Evolutionary conservation across 2,113 vertebrate species (phyloP).

Genomic region (Scopus umbretta): DNA sequence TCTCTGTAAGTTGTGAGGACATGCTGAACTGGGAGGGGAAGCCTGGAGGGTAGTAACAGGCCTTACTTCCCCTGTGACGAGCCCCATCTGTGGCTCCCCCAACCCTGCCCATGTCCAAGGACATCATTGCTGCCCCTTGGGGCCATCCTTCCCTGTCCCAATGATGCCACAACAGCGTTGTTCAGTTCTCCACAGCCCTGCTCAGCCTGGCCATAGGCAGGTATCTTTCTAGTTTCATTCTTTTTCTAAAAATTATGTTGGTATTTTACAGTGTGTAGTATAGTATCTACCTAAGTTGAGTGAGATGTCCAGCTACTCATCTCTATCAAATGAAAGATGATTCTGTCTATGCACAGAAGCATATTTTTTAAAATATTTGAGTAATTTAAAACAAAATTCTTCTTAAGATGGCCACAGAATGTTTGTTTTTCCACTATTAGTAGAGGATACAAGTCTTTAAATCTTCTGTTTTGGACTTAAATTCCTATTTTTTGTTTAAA

Average conservation of each 20-base stretch:
- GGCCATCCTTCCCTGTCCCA: not conserved
- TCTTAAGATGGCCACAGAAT: not conserved
- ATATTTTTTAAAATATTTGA: not conserved
- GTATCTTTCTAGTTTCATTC: not conserved
- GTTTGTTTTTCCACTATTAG: not conserved
- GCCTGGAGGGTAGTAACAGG: not conserved
- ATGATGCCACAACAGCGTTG: rapidly evolving
- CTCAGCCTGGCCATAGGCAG: not conserved
- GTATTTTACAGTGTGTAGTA: not conserved
- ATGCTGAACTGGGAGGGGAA: not conserved
- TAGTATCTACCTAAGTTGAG: no score
- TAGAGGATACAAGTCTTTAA: not conserved
- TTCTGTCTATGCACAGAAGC: not conserved
- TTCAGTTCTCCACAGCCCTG: not conserved
- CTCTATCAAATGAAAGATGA: not conserved
- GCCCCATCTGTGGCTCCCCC: not conserved
- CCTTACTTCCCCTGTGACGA: not conserved
- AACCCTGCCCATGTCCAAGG: not conserved
- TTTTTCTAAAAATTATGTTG: not conserved
- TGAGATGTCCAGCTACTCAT: no score
- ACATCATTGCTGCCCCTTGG: not conserved
- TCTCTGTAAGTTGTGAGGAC: not conserved
- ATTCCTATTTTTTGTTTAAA: not conserved
- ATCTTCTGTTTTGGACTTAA: not conserved
- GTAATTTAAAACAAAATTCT: not conserved